These are phyloP conservation scores for Tupaia chinensis DNA, from an alignment of 2,113 vertebrate genomes.

Conservation along the genomic window DNA sequence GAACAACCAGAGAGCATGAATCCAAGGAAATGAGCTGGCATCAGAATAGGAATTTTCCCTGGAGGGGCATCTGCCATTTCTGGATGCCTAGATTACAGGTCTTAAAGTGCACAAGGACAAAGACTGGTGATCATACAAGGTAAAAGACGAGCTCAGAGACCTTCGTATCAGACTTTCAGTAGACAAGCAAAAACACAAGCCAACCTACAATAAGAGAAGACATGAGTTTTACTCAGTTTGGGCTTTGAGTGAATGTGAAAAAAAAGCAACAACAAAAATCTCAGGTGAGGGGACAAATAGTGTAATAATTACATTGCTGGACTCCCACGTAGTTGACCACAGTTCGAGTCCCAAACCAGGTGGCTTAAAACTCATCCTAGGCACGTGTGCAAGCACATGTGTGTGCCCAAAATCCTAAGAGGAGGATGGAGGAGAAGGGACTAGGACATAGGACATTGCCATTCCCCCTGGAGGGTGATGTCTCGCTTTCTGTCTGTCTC, in stretches of 20 bases:
- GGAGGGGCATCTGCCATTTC: background rate
- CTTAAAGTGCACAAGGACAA: background rate
- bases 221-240: background rate
- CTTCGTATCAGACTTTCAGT: background rate
- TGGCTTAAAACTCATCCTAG: no score
- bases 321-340: no score
- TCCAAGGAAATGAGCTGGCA: conserved; percentile 5
- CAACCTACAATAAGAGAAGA: background rate
- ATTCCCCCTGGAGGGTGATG: no score
- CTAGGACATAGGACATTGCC: no score
- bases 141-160: background rate
- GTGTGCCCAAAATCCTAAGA: no score
- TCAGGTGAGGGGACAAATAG: background rate
- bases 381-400: no score
- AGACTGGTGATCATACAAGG: background rate
- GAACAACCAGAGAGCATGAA: background rate
- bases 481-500: no score
- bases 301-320: no score
- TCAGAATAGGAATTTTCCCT: background rate
- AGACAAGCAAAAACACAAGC: background rate
- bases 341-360: no score
- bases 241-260: background rate
- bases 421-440: no score
- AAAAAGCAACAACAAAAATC: background rate
- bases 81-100: background rate